phyloP scores from a whole-genome alignment of 2,113 vertebrate species.

The Columba janthina region DNA sequence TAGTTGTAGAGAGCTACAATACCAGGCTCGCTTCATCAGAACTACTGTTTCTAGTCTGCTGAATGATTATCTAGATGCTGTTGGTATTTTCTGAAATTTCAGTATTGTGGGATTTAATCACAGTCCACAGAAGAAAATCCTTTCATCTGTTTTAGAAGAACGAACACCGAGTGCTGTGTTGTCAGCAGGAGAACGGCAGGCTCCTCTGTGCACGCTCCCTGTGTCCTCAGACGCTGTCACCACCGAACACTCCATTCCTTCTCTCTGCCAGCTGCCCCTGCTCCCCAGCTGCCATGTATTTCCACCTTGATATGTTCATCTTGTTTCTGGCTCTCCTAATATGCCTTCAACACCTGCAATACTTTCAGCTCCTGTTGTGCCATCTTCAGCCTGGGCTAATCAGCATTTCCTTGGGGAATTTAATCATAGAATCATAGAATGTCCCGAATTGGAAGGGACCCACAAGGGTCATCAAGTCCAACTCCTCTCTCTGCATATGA shows the following conservation, averaged over 20 bases:
- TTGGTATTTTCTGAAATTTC: neutral
- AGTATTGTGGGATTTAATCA: neutral
- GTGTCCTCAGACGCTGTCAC: accelerated
- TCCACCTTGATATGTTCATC: neutral
- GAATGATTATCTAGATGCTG: neutral
- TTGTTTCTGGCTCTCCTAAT: neutral
- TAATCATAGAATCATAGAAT: no score
- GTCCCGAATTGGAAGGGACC: no score
- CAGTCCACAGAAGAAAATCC: neutral
- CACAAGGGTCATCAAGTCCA: no score
- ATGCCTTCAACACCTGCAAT: neutral
- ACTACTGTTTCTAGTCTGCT: neutral
- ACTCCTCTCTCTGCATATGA: no score
- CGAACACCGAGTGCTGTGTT: neutral
- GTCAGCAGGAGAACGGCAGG: neutral
- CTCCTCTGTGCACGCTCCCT: accelerated
- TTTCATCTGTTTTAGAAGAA: neutral
- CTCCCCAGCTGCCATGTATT: accelerated
- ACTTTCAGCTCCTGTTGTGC: neutral
- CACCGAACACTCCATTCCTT: neutral
- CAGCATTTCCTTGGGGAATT: neutral
- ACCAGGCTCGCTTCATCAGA: neutral
- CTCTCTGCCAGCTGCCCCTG: neutral
- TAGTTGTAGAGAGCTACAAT: no score
- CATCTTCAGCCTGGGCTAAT: neutral